Percentiles rank a stretch among this genome's conserved stretches.
Conservation (phyloP, 2,797 vertebrate species). For the Molossus molossus region DNA sequence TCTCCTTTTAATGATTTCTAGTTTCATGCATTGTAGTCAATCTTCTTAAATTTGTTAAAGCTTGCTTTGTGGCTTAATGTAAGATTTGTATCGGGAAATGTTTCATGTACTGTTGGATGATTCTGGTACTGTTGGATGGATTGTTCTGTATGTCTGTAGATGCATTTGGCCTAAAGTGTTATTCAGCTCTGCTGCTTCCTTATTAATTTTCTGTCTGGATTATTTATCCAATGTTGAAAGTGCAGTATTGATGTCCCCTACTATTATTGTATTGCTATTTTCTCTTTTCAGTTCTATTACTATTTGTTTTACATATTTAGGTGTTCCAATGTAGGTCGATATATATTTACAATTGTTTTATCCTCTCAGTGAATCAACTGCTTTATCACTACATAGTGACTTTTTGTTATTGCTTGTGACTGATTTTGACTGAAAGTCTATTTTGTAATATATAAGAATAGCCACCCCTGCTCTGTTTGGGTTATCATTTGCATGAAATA, state of each 20-base stretch:
- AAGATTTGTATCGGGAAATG: not conserved
- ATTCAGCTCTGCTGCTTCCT: not conserved
- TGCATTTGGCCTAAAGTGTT: not conserved
- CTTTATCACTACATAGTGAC: not conserved
- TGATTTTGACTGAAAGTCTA: not conserved
- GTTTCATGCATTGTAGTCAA: not conserved
- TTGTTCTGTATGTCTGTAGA: not conserved
- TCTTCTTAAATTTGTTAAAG: constrained; percentile 2
- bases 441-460: not conserved
- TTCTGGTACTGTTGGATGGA: not conserved
- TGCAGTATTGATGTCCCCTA: not conserved
- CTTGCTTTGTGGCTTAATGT: not conserved
- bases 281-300: not conserved
- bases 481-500: not conserved
- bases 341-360: not conserved
- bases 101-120: not conserved
- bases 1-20: too few relatives aligned
- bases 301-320: not conserved
- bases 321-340: not conserved
- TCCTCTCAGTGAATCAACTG: not conserved
- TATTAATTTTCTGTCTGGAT: not conserved
- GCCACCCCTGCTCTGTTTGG: not conserved
- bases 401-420: not conserved
- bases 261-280: not conserved
- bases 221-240: not conserved